Conservation (phyloP, 2,113 vertebrate genomes). For the Spizaetus ornatus region DNA sequence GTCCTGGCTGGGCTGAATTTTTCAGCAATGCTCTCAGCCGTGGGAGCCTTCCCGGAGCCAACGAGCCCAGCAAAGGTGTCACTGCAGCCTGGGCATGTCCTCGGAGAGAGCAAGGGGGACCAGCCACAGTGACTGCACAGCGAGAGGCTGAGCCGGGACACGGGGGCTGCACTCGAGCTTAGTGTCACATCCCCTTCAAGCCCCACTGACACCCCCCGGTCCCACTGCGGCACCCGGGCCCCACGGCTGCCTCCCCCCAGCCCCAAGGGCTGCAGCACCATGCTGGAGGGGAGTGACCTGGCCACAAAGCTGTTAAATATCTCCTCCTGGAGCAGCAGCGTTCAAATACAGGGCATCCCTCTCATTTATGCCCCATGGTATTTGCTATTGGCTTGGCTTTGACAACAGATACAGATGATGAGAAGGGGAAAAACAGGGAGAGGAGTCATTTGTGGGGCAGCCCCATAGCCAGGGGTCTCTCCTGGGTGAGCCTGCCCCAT, state of each 20-base stretch:
- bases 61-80: accelerated
- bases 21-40: neutral
- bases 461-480: neutral
- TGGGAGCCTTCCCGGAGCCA: accelerated
- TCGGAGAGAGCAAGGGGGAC: neutral
- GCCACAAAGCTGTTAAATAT: neutral
- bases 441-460: neutral
- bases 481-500: neutral
- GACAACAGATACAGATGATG: neutral
- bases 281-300: accelerated
- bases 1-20: neutral
- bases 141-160: accelerated
- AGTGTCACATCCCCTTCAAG: neutral
- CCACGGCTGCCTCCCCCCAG: neutral
- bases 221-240: accelerated
- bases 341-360: neutral
- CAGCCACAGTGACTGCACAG: neutral
- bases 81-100: neutral
- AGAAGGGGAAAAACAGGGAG: neutral
- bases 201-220: accelerated
- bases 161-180: accelerated
- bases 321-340: neutral
- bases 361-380: neutral
- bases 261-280: neutral
- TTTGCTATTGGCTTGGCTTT: neutral